Percentiles rank a stretch among this genome's conserved stretches.
Evolutionary conservation across 2,113 vertebrate species (phyloP).

Genomic region (Antidorcas marsupialis): DNA sequence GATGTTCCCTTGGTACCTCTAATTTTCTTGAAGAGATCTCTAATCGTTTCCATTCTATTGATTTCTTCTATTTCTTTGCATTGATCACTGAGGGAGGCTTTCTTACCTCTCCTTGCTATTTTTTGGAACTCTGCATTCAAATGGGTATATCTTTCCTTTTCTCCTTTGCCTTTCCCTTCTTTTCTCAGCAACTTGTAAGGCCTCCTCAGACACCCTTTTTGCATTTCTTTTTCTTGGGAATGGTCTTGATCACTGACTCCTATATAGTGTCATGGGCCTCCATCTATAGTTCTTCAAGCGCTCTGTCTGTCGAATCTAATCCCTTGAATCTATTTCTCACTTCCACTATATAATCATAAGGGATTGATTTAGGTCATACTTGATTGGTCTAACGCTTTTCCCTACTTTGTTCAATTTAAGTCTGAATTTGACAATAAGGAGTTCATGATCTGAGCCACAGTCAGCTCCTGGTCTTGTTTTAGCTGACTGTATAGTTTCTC

Average conservation of each 20-base stretch:
- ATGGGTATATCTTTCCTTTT: neutral
- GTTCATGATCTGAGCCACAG: neutral
- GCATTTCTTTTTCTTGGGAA: neutral
- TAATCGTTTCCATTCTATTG: neutral
- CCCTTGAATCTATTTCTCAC: neutral
- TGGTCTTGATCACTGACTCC: neutral
- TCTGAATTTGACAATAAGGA: neutral
- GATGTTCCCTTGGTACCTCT: neutral
- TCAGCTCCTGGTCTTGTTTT: neutral
- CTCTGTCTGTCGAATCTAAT: neutral
- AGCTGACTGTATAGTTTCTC: neutral
- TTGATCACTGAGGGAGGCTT: neutral
- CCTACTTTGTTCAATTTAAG: neutral
- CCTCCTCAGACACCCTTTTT: neutral
- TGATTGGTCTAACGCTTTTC: neutral
- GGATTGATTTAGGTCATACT: neutral
- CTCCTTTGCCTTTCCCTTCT: neutral
- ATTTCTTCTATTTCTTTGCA: neutral
- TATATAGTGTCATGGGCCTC: neutral
- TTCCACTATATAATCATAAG: neutral
- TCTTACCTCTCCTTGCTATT: neutral
- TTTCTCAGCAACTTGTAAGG: neutral
- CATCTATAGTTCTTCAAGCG: neutral
- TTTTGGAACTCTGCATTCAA: neutral
- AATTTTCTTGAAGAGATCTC: neutral